Conservation (phyloP, 1,140 invertebrate genomes). For the Bombus polaris region DNA sequence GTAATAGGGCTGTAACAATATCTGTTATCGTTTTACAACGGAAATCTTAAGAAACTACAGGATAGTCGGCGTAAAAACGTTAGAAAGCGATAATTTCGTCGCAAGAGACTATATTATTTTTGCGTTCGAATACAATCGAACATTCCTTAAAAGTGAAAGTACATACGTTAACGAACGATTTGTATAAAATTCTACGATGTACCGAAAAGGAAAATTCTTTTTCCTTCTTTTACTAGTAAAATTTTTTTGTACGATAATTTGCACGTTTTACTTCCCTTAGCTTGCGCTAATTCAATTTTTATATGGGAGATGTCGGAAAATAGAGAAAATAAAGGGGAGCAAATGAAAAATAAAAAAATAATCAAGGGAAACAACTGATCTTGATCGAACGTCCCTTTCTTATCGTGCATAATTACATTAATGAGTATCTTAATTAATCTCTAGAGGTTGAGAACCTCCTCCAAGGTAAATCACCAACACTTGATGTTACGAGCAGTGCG, state of each 20-base stretch:
- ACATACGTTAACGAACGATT: neutral
- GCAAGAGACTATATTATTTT: neutral
- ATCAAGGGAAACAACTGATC: neutral
- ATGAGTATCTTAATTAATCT: neutral
- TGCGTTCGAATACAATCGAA: constrained; percentile 3
- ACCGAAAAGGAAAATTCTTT: neutral
- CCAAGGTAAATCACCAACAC: constrained; percentile 22
- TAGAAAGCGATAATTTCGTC: constrained; percentile 21
- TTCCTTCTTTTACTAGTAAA: neutral
- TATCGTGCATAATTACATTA: neutral
- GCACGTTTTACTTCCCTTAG: too few species aligned
- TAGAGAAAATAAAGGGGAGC: neutral
- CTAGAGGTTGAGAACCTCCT: constrained; percentile 12
- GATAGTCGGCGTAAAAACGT: neutral
- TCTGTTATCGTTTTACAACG: neutral
- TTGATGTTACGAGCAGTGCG: constrained; percentile 40
- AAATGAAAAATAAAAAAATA: neutral
- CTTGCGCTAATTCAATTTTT: too few species aligned
- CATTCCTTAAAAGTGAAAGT: constrained; percentile 6
- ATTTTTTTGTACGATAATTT: neutral
- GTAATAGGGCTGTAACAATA: neutral
- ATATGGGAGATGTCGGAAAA: too few species aligned
- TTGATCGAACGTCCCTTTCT: neutral
- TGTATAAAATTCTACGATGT: neutral
- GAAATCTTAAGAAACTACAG: neutral